Evolutionary conservation across 2,888 invertebrate genomes (phyloP).

Genomic region (Melinopterus prodromus): DNA sequence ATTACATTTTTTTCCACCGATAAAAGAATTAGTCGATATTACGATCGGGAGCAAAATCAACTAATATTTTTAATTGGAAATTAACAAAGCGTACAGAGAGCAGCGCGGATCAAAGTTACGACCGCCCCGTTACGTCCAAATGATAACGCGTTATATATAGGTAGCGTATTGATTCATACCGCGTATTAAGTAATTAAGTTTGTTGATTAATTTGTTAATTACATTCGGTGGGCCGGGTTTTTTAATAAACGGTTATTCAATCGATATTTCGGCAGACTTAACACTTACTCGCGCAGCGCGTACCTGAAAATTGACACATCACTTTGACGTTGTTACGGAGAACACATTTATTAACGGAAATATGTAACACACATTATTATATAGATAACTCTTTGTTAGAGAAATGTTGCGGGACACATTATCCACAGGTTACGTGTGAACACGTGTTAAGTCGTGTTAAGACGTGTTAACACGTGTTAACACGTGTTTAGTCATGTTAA

Average conservation of each 20-base stretch:
- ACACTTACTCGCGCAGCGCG: not conserved
- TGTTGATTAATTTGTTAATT: constrained; percentile 25
- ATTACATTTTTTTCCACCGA: not conserved
- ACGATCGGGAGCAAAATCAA: not conserved
- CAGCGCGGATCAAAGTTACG: not conserved
- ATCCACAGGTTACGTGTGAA: too few species aligned
- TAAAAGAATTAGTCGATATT: not conserved
- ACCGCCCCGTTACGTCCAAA: not conserved
- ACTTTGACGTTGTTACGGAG: too few species aligned
- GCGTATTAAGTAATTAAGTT: constrained; percentile 23
- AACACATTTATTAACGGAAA: too few species aligned
- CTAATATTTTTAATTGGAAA: constrained; percentile 19
- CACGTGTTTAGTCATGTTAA: too few species aligned
- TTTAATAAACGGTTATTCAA: constrained; percentile 12
- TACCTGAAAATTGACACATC: too few species aligned
- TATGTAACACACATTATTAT: too few species aligned
- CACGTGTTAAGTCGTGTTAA: too few species aligned
- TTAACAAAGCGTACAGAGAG: constrained; percentile 13
- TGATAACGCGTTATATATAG: not conserved
- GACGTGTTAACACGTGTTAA: too few species aligned
- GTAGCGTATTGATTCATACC: constrained; percentile 13
- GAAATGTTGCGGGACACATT: too few species aligned
- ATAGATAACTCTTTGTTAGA: too few species aligned
- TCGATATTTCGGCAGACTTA: constrained; percentile 15
- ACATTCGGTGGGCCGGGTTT: constrained; percentile 8